Conservation (phyloP, 2,888 invertebrate species). For the Heliconius hortense region DNA sequence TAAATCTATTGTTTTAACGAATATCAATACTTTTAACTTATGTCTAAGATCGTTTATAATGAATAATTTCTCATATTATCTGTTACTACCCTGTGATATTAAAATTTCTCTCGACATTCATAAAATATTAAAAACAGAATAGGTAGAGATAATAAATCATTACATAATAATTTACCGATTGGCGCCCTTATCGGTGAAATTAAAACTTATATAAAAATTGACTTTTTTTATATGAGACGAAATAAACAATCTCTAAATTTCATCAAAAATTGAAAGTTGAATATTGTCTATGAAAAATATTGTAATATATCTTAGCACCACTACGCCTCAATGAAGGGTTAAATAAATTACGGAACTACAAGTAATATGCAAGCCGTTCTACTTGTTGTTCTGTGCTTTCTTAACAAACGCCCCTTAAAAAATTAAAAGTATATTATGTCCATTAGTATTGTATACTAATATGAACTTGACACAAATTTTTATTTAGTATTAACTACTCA, state of each 20-base stretch:
- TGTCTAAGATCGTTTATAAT: conserved; percentile 31
- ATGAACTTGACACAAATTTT: conserved; percentile 4
- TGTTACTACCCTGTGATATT: conserved; percentile 68
- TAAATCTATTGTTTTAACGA: not conserved
- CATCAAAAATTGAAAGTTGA: conserved; percentile 71
- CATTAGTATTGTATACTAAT: not conserved
- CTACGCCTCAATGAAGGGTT: conserved; percentile 48
- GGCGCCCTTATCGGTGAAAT: conserved; percentile 48
- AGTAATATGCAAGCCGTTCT: conserved; percentile 43
- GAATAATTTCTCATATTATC: conserved; percentile 54
- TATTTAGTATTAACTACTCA: conserved; percentile 36
- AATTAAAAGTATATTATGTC: not conserved
- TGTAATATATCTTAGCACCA: conserved; percentile 72
- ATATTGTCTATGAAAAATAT: conserved; percentile 78
- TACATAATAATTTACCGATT: conserved; percentile 35
- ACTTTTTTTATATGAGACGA: conserved; percentile 63
- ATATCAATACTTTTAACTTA: conserved; percentile 17
- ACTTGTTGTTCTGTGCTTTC: conserved; percentile 37
- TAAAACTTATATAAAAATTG: conserved; percentile 62
- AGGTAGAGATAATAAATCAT: conserved; percentile 44
- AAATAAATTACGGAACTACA: conserved; percentile 33
- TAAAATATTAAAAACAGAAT: conserved; percentile 48
- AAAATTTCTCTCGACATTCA: conserved; percentile 58
- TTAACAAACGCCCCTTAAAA: not conserved
- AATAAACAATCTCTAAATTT: conserved; percentile 66